Evolutionary conservation across 2,797 vertebrate species (phyloP).

Genomic region (Anableps anableps): DNA sequence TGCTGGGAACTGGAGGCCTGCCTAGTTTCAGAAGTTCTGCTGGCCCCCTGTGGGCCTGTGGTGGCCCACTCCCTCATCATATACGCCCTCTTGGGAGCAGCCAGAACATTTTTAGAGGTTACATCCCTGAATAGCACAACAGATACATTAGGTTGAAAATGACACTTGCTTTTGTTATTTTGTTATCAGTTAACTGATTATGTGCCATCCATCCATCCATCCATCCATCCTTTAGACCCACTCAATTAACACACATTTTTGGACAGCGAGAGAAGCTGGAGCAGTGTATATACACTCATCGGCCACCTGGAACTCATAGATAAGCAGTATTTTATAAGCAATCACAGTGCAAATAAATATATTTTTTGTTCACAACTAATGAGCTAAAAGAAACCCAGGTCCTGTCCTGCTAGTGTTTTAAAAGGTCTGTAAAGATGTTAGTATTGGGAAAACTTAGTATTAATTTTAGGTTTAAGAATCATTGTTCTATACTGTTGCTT

Average conservation of each 20-base stretch:
- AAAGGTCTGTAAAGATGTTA: background rate
- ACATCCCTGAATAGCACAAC: background rate
- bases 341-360: background rate
- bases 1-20: constrained; percentile 80
- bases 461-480: background rate
- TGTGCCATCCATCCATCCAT: background rate
- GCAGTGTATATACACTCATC: background rate
- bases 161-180: background rate
- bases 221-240: background rate
- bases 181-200: background rate
- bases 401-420: background rate
- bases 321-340: background rate
- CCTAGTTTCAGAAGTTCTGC: constrained; percentile 70
- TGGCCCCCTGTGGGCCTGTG: constrained; percentile 61
- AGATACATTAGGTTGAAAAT: background rate
- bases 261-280: background rate
- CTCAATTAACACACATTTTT: background rate
- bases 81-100: constrained; percentile 50
- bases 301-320: background rate
- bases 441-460: background rate
- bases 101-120: constrained; percentile 45
- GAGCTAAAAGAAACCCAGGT: background rate
- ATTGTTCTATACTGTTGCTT: background rate
- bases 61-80: constrained; percentile 51
- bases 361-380: background rate